phyloP scores from a whole-genome alignment of 2,888 invertebrate genomes.

The Athrips mouffetella region DNA sequence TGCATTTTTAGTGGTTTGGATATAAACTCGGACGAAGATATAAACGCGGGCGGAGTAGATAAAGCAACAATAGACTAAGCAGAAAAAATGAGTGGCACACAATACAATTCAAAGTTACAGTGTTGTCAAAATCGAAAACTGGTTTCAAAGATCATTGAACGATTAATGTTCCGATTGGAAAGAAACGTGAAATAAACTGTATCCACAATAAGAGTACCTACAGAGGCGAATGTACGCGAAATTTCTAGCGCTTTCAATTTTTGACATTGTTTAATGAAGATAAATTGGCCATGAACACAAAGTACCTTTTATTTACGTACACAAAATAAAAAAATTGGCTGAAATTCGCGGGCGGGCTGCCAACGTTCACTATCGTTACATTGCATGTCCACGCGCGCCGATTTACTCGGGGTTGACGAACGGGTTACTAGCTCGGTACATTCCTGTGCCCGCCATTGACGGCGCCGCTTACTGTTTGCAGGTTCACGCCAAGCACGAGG shows the following conservation, averaged over 20 bases:
- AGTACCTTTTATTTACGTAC: constrained; percentile 41
- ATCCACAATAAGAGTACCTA: no score
- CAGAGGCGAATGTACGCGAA: not conserved
- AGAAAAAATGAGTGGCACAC: not conserved
- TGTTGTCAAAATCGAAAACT: constrained; percentile 10
- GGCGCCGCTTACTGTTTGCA: constrained; percentile 58
- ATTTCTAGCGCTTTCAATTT: constrained; percentile 22
- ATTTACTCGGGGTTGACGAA: constrained; percentile 43
- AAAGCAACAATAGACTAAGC: not conserved
- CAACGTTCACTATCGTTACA: constrained; percentile 39
- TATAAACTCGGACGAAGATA: no score
- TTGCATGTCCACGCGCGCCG: constrained; percentile 33
- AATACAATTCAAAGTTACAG: not conserved
- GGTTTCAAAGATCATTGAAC: constrained; percentile 10
- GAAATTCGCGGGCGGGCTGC: constrained; percentile 51
- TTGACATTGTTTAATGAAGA: constrained; percentile 45
- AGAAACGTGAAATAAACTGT: no score
- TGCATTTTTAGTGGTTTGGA: no score
- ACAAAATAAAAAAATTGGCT: constrained; percentile 39
- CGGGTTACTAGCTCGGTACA: constrained; percentile 18
- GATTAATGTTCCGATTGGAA: constrained; percentile 10
- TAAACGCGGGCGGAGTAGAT: no score
- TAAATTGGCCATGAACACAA: constrained; percentile 43
- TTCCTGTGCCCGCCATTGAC: not conserved
- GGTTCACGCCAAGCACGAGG: constrained; percentile 99